These are phyloP conservation scores for Pardosa pseudoannulata DNA, from an alignment of 2,888 invertebrate genomes.

Conservation along the genomic window DNA sequence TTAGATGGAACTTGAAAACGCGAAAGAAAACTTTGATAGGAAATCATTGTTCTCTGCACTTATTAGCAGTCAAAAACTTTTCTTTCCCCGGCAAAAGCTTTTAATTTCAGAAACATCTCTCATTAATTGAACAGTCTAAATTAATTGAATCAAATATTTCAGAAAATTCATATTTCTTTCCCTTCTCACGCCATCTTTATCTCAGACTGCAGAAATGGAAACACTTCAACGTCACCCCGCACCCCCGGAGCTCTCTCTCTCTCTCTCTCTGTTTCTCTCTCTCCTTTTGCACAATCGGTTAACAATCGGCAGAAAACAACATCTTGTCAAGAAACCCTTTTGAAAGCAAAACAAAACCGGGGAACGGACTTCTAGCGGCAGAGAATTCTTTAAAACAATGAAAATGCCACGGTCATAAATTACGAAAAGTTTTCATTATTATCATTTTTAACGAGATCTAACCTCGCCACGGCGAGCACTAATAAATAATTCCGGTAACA, in stretches of 20 bases:
- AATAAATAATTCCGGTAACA: constrained; percentile 60
- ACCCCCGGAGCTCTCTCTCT: neutral
- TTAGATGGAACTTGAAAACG: neutral
- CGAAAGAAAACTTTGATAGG: neutral
- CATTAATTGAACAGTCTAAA: constrained; percentile 5
- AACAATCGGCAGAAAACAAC: constrained; percentile 7
- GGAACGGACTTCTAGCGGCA: neutral
- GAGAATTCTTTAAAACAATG: constrained; percentile 15
- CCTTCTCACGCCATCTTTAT: neutral
- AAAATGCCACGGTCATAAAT: constrained; percentile 43
- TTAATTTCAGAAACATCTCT: neutral
- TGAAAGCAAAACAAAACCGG: neutral
- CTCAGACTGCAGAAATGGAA: neutral
- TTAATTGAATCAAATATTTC: constrained; percentile 9
- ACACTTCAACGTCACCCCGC: neutral
- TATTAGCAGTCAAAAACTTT: neutral
- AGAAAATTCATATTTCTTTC: neutral
- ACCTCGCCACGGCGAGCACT: constrained; percentile 25
- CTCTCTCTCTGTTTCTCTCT: no score
- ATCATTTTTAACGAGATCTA: constrained; percentile 64
- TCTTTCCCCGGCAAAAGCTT: neutral
- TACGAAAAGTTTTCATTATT: constrained; percentile 41
- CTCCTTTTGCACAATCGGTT: no score
- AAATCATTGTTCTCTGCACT: neutral
- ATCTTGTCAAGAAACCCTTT: neutral